phyloP scores from a whole-genome alignment of 2,797 vertebrate species.

The Varecia variegata region DNA sequence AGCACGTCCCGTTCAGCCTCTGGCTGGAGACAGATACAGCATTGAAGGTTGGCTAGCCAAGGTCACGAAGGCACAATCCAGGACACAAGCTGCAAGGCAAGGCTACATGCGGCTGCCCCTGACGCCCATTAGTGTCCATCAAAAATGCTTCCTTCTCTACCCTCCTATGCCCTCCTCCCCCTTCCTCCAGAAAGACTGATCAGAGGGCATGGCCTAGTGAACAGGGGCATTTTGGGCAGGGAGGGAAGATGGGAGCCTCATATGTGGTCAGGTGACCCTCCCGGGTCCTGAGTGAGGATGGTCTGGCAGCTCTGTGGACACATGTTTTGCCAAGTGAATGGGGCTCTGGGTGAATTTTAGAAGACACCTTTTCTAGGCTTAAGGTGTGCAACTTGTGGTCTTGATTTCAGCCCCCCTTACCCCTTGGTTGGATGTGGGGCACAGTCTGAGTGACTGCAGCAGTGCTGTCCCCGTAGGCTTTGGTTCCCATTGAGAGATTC shows the following conservation, averaged over 20 bases:
- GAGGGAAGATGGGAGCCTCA: background rate
- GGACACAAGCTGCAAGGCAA: background rate
- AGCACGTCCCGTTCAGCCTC: background rate
- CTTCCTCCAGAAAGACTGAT: too few species aligned
- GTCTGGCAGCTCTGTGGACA: background rate
- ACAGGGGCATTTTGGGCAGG: too few species aligned
- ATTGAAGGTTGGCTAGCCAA: background rate
- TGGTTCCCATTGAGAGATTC: background rate
- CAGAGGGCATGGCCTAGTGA: background rate
- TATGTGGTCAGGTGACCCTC: background rate
- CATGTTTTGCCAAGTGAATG: background rate
- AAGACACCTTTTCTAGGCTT: background rate
- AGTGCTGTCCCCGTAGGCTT: background rate
- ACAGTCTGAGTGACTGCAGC: background rate
- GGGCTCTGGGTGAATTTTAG: background rate
- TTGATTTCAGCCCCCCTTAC: background rate
- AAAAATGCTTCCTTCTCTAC: background rate
- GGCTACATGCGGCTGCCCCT: background rate
- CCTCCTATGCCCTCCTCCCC: fast-evolving
- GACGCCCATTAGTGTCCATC: background rate
- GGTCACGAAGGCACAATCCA: background rate
- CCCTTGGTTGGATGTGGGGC: background rate
- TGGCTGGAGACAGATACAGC: background rate
- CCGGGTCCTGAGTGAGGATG: background rate
- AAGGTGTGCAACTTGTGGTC: background rate